A percentile compares a stretch with the other conserved stretches of the same genome.
Evolutionary conservation across 2,888 invertebrate genomes (phyloP).

Genomic region (Adela reaumurella): DNA sequence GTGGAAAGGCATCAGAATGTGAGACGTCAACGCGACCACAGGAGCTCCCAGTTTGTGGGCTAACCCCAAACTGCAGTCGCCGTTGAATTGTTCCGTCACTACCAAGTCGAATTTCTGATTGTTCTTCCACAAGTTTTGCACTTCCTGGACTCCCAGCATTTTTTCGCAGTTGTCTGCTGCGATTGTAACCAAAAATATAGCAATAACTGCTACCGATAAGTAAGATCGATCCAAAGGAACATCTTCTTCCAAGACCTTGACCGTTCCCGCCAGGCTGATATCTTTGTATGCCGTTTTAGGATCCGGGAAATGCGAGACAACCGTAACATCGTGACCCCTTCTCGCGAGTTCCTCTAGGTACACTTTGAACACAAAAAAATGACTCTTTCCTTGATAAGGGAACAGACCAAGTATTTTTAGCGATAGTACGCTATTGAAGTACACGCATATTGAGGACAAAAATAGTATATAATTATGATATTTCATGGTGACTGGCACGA

Average conservation of each 20-base stretch:
- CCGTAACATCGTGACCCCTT: conserved; percentile 63
- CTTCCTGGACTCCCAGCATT: conserved; percentile 27
- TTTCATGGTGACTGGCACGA: too few relatives aligned
- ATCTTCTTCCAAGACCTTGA: conserved; percentile 21
- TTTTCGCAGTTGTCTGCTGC: conserved; percentile 33
- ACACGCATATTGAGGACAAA: not conserved
- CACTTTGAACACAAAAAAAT: conserved; percentile 61
- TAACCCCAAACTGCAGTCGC: conserved; percentile 66
- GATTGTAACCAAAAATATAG: conserved; percentile 17
- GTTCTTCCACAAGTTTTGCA: conserved; percentile 31
- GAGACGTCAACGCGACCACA: conserved; percentile 55
- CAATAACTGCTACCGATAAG: conserved; percentile 16
- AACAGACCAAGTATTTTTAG: conserved; percentile 61
- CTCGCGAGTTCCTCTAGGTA: conserved; percentile 54
- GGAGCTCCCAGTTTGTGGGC: conserved; percentile 62
- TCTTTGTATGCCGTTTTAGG: conserved; percentile 51
- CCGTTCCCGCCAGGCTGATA: conserved; percentile 40
- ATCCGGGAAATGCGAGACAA: conserved; percentile 60
- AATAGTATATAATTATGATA: not conserved
- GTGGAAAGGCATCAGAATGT: conserved; percentile 60
- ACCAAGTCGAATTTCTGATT: conserved; percentile 62
- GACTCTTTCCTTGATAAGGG: conserved; percentile 64
- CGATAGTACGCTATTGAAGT: not conserved
- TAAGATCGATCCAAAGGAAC: conserved; percentile 23
- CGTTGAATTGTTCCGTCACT: conserved; percentile 67